Evolutionary conservation across 2,888 invertebrate species (phyloP), one percentile per base, ranked within the genome.

Genomic region (Helleia helle): DNA sequence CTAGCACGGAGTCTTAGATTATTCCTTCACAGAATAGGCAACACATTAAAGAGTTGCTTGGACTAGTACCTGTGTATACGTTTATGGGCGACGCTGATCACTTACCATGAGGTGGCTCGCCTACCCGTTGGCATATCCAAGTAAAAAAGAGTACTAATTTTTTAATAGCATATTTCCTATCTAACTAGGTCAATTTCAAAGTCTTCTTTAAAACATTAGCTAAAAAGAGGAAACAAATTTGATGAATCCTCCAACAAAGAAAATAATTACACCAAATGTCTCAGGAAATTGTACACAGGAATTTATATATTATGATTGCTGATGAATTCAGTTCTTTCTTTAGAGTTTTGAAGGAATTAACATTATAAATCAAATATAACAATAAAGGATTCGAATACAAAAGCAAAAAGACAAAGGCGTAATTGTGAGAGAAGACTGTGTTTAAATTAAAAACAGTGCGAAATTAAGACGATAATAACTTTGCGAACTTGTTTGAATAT

Each of bases 361-460:
- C 34, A 34, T 22, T 22, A 18, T 34, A 34, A 34, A 34, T 34
- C 34, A 34, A 34, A 34, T 34, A 22, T 12, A 34, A 34, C 22
- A 34, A 22, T 34, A 22, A 34, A 34, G 34, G 34, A 34, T 34
- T 18, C 3, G 18, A 34, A 22, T 12, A 34, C 34, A 34, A 34
- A 34, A 11, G 31, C 17, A 31, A 22, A 11, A 17, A 15, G 31
- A 31, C 17, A 31, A 31, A 17, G 18, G 18, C 9, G 18, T 31
- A 31, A 31, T 31, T 31, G 11, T 17, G 15, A 18, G 17, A 2
- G 12, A 31, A 27, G 17, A 9, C 17, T 31, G 12, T 9, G 30
- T 17, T 31, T 17, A 31, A 31, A 17, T 31, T 29, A 17, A 31
- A 18, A 17, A 15, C 30, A 30, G 31, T 9, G 17, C 17, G 17